Base-by-base conservation (phyloP, 2,888 invertebrate genomes). In the Salticus scenicus region DNA sequence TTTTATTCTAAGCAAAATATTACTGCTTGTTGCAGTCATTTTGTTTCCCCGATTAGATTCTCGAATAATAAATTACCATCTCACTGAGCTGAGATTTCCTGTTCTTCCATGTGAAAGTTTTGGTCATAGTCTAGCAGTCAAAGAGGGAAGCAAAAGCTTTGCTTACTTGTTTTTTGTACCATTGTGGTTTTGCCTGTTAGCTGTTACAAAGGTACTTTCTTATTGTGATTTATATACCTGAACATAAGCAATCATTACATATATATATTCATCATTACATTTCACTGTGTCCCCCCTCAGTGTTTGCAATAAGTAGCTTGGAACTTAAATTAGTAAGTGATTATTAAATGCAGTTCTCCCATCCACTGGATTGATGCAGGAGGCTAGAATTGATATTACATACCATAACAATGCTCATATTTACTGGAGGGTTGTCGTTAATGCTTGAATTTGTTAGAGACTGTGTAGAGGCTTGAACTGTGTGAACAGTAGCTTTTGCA, bases 301-400 rank as follows among this genome's bases (percentile, higher is more conserved):
- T 82, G 82, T 83, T 82, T 77, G 82, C 82, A 83, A 83, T 83
- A 83, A 83, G 71, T 83, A 83, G 82, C 82, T 71, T 83, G 71
- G 41, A 63, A 76, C 71, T 76, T 41, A 64, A 37, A 72, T 75
- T 81, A 74, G 71, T 83, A 27, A 41, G n/a, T n/a, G n/a, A n/a
- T n/a, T n/a, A n/a, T 20, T 67, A 76, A 64, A 76, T 76, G 67
- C 67, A 73, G 30, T 31, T 67, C 66, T 72, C 81, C 66, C 82
- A 74, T 76, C 76, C 76, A 51, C 72, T 57, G 71, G 66, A 41
- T 41, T 72, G 79, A 27, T 41, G 69, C 72, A 47, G 70, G 75
- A 81, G 69, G 81, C 41, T 81, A 74, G 81, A 63, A n/a, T 66
- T 73, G 79, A 41, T 37, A 51, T 80, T 73, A 69, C 63, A 37